A percentile compares a stretch with the other conserved stretches of the same genome.
These are phyloP conservation scores for Diaphora mendica DNA, from an alignment of 2,888 invertebrate species.

Conservation along the genomic window DNA sequence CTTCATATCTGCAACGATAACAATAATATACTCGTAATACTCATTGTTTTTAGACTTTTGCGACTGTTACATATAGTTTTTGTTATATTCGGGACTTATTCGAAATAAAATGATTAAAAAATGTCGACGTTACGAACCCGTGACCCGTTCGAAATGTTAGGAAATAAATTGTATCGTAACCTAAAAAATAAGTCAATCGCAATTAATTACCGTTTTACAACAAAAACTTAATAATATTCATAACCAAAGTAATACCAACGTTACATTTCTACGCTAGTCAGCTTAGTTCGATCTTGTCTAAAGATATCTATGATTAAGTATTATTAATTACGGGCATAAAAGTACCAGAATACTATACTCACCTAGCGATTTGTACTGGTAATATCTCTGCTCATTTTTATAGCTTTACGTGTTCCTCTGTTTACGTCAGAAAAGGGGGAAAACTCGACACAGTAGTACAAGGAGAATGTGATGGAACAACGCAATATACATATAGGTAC, in stretches of 20 bases:
- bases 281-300: background rate
- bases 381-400: slow-evolving; percentile 17
- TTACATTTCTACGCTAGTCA: background rate
- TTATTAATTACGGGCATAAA: slow-evolving; percentile 11
- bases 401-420: slow-evolving; percentile 19
- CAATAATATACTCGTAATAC: no score
- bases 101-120: no score
- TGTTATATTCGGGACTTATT: no score
- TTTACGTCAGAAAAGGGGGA: slow-evolving; percentile 29
- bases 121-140: no score
- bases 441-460: slow-evolving; percentile 15
- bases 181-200: no score
- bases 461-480: slow-evolving; percentile 19
- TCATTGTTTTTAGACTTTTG: no score
- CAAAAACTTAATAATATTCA: background rate
- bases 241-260: background rate
- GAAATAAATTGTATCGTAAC: no score
- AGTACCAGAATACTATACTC: slow-evolving; percentile 6
- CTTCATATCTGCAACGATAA: background rate
- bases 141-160: no score
- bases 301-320: slow-evolving; percentile 12
- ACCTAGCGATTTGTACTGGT: slow-evolving; percentile 11
- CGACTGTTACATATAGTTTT: no score
- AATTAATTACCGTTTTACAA: no score
- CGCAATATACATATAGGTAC: slow-evolving; percentile 16